Evolutionary conservation across 1,140 invertebrate species (phyloP).

Genomic region (Orchesella cincta): DNA sequence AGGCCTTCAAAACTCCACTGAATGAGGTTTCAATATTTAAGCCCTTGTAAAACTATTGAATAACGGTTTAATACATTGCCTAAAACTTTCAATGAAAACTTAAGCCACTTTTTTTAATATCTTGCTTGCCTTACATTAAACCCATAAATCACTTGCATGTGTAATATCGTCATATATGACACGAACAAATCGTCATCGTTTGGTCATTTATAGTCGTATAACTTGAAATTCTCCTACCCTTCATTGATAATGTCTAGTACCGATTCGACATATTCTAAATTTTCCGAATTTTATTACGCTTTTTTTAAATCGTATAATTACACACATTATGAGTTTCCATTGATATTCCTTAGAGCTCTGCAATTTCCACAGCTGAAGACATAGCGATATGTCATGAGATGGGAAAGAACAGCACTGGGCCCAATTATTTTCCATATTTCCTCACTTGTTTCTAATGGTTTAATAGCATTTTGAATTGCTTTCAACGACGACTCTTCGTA

Average conservation of each 20-base stretch:
- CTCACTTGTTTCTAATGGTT: not conserved
- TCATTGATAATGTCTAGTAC: not conserved
- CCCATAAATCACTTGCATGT: not conserved
- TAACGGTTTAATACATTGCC: too few species aligned
- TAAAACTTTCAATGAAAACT: too few species aligned
- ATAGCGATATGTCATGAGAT: not conserved
- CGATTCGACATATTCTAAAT: not conserved
- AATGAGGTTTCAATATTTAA: not conserved
- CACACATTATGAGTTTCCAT: not conserved
- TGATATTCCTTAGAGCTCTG: not conserved
- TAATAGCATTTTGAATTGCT: not conserved
- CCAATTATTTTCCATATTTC: not conserved
- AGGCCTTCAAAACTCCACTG: not conserved
- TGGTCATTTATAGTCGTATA: not conserved
- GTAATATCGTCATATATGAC: not conserved
- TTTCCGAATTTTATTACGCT: not conserved
- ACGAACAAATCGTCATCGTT: not conserved
- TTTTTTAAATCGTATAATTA: not conserved
- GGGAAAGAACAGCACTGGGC: not conserved
- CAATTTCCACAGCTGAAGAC: not conserved
- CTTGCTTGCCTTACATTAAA: not conserved
- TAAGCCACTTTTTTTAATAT: not conserved
- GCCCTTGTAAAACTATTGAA: not conserved
- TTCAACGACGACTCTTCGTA: not conserved
- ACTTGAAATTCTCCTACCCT: not conserved